Conservation (phyloP, 1,140 invertebrate species). For the Cydia amplana region DNA sequence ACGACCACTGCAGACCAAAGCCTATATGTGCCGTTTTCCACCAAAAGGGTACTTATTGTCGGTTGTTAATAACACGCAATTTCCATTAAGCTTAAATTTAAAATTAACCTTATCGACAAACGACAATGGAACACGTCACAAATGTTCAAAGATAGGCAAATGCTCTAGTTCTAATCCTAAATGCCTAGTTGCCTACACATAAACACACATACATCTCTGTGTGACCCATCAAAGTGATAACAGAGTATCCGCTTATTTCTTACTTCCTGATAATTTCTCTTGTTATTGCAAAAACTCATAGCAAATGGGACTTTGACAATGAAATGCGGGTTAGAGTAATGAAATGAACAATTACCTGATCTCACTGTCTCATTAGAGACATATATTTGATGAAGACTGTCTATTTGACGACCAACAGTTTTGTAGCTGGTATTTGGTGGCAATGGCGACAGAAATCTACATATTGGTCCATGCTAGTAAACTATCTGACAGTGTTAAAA, state of each 20-base stretch:
- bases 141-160: no score
- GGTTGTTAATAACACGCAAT: no score
- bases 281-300: slow-evolving; percentile 1
- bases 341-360: slow-evolving; percentile 41
- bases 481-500: no score
- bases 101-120: no score
- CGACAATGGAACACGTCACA: no score
- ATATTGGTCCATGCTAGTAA: no score
- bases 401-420: not conserved
- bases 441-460: no score
- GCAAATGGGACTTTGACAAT: slow-evolving; percentile 33
- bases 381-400: not conserved
- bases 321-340: slow-evolving; percentile 41
- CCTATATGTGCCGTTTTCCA: no score
- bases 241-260: slow-evolving; percentile 8
- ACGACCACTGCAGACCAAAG: no score
- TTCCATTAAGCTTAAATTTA: no score
- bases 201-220: not conserved
- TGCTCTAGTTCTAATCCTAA: no score
- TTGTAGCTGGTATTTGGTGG: not conserved
- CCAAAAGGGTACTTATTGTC: no score
- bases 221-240: not conserved
- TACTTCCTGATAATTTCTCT: slow-evolving; percentile 2
- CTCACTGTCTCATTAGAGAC: slow-evolving; percentile 36
- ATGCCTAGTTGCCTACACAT: not conserved